Conservation (phyloP, 2,113 vertebrate genomes). For the Chamaetylas fuelleborni region DNA sequence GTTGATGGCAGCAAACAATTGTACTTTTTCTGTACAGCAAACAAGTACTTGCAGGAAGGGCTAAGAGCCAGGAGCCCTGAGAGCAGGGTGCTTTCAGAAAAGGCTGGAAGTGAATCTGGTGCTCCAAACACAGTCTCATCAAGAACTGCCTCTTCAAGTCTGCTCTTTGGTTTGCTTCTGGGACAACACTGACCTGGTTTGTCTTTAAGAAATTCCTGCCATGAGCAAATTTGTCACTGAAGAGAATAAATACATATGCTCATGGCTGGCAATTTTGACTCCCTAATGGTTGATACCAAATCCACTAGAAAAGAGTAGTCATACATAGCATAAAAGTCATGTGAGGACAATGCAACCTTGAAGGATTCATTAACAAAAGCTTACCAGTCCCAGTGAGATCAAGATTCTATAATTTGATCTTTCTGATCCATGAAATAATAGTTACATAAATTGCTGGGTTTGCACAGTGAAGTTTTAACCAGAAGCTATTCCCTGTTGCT, state of each 20-base stretch:
- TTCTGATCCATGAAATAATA: neutral
- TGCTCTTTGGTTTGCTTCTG: neutral
- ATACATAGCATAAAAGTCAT: accelerated
- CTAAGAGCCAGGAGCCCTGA: neutral
- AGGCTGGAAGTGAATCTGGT: neutral
- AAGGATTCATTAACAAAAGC: neutral
- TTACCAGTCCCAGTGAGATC: neutral
- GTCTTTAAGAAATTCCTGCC: neutral
- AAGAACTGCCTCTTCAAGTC: neutral
- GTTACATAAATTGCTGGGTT: neutral
- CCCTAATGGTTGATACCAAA: neutral
- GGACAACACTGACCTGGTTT: neutral
- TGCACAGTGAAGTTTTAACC: neutral
- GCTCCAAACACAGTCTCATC: neutral
- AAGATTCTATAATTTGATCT: neutral
- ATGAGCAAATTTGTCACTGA: neutral
- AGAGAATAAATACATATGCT: neutral
- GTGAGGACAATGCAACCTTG: accelerated
- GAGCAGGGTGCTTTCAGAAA: neutral
- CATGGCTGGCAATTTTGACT: neutral
- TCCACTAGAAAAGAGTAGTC: neutral
- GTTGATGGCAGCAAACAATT: neutral
- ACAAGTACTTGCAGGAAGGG: neutral
- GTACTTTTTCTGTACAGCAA: neutral
- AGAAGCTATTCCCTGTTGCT: neutral